Percentiles rank a stretch among this genome's conserved stretches.
Conservation (phyloP, 53 echinoderm and acorn worm species). For the Actinopyga echinites region DNA sequence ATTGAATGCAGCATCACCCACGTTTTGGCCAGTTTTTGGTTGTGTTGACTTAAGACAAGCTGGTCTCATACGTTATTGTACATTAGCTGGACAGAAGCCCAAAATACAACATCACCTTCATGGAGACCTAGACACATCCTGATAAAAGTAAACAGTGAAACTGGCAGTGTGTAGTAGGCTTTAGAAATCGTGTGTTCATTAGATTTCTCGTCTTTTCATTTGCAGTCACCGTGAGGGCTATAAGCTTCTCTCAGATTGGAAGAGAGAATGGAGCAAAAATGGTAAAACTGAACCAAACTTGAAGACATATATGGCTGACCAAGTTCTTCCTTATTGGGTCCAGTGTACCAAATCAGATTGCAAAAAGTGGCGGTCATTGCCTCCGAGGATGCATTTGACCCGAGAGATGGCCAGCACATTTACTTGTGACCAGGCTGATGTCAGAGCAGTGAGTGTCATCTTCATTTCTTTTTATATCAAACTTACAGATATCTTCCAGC, state of each 20-base stretch:
- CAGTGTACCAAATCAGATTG: conserved; percentile 77
- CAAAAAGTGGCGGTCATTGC: conserved; percentile 75
- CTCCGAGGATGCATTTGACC: conserved; percentile 47
- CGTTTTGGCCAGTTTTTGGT: no score
- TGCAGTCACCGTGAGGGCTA: conserved; percentile 87
- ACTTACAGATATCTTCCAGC: not conserved
- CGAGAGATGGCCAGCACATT: conserved; percentile 60
- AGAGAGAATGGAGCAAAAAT: conserved; percentile 85
- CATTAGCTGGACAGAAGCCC: no score
- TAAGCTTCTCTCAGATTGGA: conserved; percentile 68
- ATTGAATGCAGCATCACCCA: no score
- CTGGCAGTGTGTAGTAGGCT: no score
- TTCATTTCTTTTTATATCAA: not conserved
- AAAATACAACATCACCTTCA: no score
- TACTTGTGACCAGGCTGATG: conserved; percentile 54
- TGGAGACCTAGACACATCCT: no score
- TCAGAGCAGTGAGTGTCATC: conserved; percentile 14
- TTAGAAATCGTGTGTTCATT: no score
- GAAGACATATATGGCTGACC: conserved; percentile 88
- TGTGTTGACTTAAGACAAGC: no score
- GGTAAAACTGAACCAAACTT: conserved; percentile 95
- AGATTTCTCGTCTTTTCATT: no score
- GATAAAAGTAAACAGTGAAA: no score
- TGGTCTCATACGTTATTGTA: no score
- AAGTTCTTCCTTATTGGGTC: conserved; percentile 87